Conservation (phyloP, 2,113 vertebrate genomes). For the Lampris megalopsis region DNA sequence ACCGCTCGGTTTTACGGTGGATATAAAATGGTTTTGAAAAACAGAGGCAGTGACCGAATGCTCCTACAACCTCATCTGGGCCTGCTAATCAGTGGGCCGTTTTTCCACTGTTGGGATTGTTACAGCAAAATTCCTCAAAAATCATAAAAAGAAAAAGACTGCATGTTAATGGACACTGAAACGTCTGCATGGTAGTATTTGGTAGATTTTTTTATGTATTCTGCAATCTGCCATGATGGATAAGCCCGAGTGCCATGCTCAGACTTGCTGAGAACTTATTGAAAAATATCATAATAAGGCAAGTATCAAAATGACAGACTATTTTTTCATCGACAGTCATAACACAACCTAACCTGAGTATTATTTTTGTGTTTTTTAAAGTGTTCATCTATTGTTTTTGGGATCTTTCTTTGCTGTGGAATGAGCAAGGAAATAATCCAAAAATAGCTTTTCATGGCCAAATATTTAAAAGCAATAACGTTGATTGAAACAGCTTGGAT, state of each 20-base stretch:
- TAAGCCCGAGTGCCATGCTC: not conserved
- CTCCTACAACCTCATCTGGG: not conserved
- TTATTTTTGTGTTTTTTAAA: not conserved
- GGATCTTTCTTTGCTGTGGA: constrained; percentile 1
- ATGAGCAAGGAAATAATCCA: not conserved
- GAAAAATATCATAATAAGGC: not conserved
- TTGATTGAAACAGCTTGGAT: too few species aligned
- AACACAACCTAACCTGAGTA: constrained; percentile 1
- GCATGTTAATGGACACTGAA: not conserved
- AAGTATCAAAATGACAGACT: not conserved
- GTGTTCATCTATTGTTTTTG: not conserved
- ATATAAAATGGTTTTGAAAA: not conserved
- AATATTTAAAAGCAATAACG: not conserved
- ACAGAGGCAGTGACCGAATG: not conserved
- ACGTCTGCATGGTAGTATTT: not conserved
- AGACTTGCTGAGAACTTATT: not conserved
- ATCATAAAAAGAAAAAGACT: not conserved
- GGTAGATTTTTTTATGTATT: not conserved
- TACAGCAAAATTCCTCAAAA: not conserved
- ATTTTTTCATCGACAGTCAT: not conserved
- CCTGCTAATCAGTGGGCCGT: not conserved
- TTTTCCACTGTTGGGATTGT: not conserved
- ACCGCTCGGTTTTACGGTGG: constrained; percentile 5
- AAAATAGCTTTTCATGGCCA: not conserved
- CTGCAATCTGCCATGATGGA: not conserved